Evolutionary conservation across 2,113 vertebrate genomes (phyloP), one percentile per base, ranked within the genome.

Genomic region (Murina feae): DNA sequence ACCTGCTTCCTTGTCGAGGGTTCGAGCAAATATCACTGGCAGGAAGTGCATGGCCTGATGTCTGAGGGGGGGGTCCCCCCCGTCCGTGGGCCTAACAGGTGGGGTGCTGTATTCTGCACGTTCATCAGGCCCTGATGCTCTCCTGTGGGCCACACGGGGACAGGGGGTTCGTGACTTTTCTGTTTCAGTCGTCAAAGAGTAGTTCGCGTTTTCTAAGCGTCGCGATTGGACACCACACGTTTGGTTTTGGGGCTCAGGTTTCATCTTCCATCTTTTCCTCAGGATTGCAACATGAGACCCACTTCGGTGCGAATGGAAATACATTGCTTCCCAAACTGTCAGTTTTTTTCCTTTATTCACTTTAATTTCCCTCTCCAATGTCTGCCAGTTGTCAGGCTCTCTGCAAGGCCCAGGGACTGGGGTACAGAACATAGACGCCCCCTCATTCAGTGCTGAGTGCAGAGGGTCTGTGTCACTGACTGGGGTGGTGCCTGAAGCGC

Each of bases 51-150:
- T 13, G 25, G 30, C 14, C 39, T 53, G 30, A 23, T 12, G 39
- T 14, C 49, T 20, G 69, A 49, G 11, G 20, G 60, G 20, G 60
- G 28, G 39, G 55, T 44, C 13, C 14, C 20, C 6, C 7, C 7
- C 6, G n/a, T n/a, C 53, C 18, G 32, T 0, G 2, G 14, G 44
- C 28, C 16, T 30, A 1, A 28, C 5, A 9, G 72, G 13, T 5
- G 72, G 8, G 72, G 3, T 32, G 14, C 28, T 44, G 44, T 44
- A 10, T 44, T 44, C 44, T 11, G 44, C 44, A 44, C 10, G 44
- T 44, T 11, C 10, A 44, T 44, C 44, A 1, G 44, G 44, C 44
- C 44, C 44, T 44, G 44, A 44, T 44, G 44, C 9, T 44, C 44
- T 44, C 44, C 44, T 44, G 44, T 44, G 44, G 44, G 11, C 44